These are phyloP conservation scores for Standfussiana lucernea DNA, from an alignment of 2,888 invertebrate species.

Conservation along the genomic window DNA sequence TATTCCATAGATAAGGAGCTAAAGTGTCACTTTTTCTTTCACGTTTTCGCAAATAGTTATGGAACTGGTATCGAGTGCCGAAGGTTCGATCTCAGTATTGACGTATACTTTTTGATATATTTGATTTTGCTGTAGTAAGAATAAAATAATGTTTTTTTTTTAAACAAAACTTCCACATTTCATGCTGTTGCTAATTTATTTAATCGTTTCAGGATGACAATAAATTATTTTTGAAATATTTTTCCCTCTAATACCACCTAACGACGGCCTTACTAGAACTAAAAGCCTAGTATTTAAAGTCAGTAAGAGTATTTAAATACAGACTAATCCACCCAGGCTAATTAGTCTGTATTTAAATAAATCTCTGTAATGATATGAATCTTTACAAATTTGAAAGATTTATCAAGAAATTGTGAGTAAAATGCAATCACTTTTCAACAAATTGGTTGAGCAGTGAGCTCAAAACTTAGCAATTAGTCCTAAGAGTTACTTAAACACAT, in stretches of 20 bases:
- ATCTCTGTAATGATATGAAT: background rate
- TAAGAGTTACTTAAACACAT: slow-evolving; percentile 6
- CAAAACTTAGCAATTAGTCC: slow-evolving; percentile 14
- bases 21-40: slow-evolving; percentile 18
- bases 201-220: background rate
- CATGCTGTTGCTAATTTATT: background rate
- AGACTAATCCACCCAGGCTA: background rate
- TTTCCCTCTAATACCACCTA: too few relatives aligned
- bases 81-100: background rate
- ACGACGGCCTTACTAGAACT: background rate
- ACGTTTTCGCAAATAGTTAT: slow-evolving; percentile 31
- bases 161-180: background rate
- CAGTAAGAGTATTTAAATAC: background rate
- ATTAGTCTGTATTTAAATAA: background rate
- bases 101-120: background rate
- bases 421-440: slow-evolving; percentile 15
- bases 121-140: background rate
- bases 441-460: slow-evolving; percentile 15
- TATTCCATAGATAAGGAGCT: slow-evolving; percentile 11
- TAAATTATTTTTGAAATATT: background rate
- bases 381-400: background rate
- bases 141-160: background rate
- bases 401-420: background rate
- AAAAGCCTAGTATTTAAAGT: background rate
- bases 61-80: slow-evolving; percentile 21